Percentiles rank a stretch among this genome's conserved stretches.
phyloP scores from a whole-genome alignment of 2,888 invertebrate genomes.

The Drosophila gaucha region DNA sequence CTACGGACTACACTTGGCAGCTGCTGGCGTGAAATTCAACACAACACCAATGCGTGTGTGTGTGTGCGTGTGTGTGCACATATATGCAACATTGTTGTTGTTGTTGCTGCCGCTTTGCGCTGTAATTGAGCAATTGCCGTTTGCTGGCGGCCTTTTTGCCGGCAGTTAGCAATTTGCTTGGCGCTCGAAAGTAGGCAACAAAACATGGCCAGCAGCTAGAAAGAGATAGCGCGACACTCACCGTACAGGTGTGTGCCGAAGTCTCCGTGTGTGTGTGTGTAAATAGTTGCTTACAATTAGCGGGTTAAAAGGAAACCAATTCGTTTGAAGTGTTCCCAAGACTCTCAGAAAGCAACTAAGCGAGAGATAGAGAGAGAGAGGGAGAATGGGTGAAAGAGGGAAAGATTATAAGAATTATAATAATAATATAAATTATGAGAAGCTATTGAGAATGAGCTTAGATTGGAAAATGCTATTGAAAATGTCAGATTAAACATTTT shows the following conservation, averaged over 20 bases:
- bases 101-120: conserved; percentile 55
- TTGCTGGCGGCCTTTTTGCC: conserved; percentile 42
- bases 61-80: conserved; percentile 28
- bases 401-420: neutral
- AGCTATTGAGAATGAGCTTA: too few species aligned
- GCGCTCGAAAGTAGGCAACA: conserved; percentile 74
- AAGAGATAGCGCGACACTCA: neutral
- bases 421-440: too few species aligned
- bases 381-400: neutral
- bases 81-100: conserved; percentile 33
- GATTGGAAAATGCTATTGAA: too few species aligned
- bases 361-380: neutral
- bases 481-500: too few species aligned
- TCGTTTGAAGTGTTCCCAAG: neutral
- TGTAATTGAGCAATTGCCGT: conserved; percentile 77
- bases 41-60: conserved; percentile 60
- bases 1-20: conserved; percentile 79
- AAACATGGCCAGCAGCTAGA: conserved; percentile 15
- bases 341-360: neutral
- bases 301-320: neutral
- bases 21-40: conserved; percentile 77
- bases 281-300: conserved; percentile 5
- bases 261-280: neutral
- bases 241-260: neutral
- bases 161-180: conserved; percentile 49